Evolutionary conservation across 1,140 invertebrate genomes (phyloP), one percentile per base, ranked within the genome.

Genomic region (Anadara kagoshimensis): DNA sequence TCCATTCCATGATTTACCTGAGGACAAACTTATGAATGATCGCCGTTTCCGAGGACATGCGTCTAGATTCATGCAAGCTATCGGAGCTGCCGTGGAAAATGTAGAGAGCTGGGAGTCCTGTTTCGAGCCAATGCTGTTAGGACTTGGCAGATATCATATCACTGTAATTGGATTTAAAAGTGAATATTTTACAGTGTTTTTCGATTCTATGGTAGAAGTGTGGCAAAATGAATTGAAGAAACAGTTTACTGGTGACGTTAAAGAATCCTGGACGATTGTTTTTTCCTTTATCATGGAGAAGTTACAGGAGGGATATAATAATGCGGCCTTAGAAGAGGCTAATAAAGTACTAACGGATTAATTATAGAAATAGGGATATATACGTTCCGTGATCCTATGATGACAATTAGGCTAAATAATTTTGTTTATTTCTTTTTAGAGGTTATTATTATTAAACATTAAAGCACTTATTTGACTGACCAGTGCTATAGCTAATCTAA

Each of bases 51-150:
- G 69, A 49, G 75, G 79, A 18, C 82, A 84, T 53, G 78, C 80
- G 16, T 74, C 76, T 0, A 70, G 80, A 24, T 84, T 84, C 69
- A 81, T 84, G 80, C 73, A 84, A 36, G 78, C 80, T 12, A 75
- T 84, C 14, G 79, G 77, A 8, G 76, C 79, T 3, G 80, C 75
- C 0, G 76, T 84, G 3, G 78, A 78, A 14, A 82, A 83, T 54
- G 70, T 84, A 2, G 76, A 83, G 22, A 65, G 77, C 14, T 53
- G 76, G 1, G 77, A 80, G 20, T 51, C 53, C 10, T 67, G 69
- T 1, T 51, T 84, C 47, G 59, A 41, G 5, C 71, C 76, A n/a
- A 49, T 80, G 2, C 58, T 84, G 8, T 49, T 72, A 24, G 53
- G 63, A 8, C 67, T 84, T 24, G 82, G 82, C 10, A 65, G 67